A percentile compares a stretch with the other conserved stretches of the same genome.
phyloP scores from a whole-genome alignment of 2,113 vertebrate species.

The Ptyas mucosa region DNA sequence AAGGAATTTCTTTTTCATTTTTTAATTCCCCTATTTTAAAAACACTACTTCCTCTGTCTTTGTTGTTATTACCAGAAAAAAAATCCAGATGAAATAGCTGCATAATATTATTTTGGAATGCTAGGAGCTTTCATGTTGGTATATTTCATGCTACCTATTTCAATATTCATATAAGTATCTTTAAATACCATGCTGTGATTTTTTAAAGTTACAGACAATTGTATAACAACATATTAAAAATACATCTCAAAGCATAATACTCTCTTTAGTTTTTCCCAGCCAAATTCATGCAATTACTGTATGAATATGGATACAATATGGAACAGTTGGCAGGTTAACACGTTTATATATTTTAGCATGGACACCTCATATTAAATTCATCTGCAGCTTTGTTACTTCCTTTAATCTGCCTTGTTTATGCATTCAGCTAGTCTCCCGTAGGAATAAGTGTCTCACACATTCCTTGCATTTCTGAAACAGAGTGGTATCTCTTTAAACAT shows the following conservation, averaged over 20 bases:
- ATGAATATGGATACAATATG: conserved; percentile 39
- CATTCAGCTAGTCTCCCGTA: conserved; percentile 30
- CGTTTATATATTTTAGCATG: conserved; percentile 46
- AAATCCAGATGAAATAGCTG: not conserved
- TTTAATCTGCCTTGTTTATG: conserved; percentile 41
- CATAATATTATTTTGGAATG: not conserved
- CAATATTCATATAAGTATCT: not conserved
- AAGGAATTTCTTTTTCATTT: not conserved
- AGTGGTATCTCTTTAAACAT: conserved; percentile 13
- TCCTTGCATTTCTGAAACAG: not conserved
- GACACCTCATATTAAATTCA: conserved; percentile 41
- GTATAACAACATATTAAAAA: conserved; percentile 10
- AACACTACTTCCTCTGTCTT: not conserved
- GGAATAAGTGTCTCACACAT: conserved; percentile 30
- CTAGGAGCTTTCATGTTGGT: not conserved
- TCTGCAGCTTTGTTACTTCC: conserved; percentile 53
- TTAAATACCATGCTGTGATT: not conserved
- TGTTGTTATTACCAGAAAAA: not conserved
- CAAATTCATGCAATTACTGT: conserved; percentile 15
- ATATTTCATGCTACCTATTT: not conserved
- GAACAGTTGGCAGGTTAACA: conserved; percentile 44
- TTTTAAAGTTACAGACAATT: not conserved
- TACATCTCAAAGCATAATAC: not conserved
- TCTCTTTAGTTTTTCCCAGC: not conserved
- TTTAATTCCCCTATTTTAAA: not conserved